Evolutionary conservation across 2,797 vertebrate species (phyloP).

Genomic region (Tachyglossus aculeatus): DNA sequence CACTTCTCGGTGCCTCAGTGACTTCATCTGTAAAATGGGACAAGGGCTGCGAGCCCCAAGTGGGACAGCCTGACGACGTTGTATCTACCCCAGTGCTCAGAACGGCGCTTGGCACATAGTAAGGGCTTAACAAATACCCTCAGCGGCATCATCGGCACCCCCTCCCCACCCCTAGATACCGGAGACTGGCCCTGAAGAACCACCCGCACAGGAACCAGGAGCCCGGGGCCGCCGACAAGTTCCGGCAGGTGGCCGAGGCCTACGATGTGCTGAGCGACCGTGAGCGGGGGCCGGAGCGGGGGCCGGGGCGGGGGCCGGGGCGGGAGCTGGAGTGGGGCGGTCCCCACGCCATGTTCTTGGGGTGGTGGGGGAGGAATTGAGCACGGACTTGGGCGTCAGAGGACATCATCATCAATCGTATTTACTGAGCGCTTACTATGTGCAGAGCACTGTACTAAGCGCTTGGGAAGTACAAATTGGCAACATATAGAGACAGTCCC

Average conservation of each 20-base stretch:
- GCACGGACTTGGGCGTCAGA: no score
- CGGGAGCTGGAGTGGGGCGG: no score
- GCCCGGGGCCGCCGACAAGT: conserved; percentile 68
- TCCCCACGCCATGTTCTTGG: no score
- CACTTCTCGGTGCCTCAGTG: neutral
- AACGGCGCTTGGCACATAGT: neutral
- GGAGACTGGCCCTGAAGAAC: conserved; percentile 84
- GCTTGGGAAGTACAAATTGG: no score
- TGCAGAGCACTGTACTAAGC: no score
- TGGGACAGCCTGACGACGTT: neutral
- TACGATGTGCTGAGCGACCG: conserved; percentile 93
- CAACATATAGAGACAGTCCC: no score
- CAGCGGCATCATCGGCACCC: neutral
- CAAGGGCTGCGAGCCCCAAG: neutral
- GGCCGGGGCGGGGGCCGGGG: no score
- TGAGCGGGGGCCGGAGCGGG: conserved; percentile 81
- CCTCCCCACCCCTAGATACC: conserved; percentile 76
- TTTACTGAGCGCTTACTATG: no score
- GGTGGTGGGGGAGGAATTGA: no score
- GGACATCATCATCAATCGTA: no score
- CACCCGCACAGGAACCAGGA: conserved; percentile 80
- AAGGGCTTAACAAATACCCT: neutral
- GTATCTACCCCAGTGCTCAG: neutral
- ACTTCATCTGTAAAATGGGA: neutral
- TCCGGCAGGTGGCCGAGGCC: conserved; percentile 86